Percentiles rank a stretch among this genome's conserved stretches.
Evolutionary conservation across 2,888 invertebrate species (phyloP).

Genomic region (Dichetophora obliterata): DNA sequence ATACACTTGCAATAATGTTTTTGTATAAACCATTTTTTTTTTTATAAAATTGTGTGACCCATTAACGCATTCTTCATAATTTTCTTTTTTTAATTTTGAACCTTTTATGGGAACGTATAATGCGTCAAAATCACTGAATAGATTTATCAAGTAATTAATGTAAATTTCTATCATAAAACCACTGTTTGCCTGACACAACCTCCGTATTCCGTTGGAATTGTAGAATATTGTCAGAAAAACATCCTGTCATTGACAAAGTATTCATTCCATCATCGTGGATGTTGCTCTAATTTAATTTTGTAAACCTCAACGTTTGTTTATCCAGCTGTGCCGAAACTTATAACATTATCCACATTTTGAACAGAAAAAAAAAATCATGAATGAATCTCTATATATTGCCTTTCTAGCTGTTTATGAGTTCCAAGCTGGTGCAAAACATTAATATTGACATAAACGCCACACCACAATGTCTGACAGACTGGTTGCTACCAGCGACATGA

Average conservation of each 20-base stretch:
- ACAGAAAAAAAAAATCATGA: neutral
- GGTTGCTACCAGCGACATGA: neutral
- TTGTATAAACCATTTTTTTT: too few species aligned
- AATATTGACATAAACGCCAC: constrained; percentile 26
- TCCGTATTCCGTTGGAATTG: too few species aligned
- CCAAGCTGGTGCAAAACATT: constrained; percentile 16
- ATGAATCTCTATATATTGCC: neutral
- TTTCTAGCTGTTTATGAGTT: neutral
- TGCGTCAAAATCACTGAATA: too few species aligned
- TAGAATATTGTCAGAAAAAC: too few species aligned
- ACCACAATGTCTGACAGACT: neutral
- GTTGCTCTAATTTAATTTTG: constrained; percentile 20
- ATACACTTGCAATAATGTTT: too few species aligned
- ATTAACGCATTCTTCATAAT: too few species aligned
- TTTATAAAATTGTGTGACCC: too few species aligned
- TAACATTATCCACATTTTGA: neutral
- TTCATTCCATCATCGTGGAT: neutral
- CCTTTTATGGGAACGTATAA: too few species aligned
- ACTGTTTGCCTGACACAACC: too few species aligned
- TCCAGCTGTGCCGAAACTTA: constrained; percentile 20
- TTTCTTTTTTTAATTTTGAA: too few species aligned
- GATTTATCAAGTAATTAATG: too few species aligned
- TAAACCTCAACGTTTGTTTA: neutral
- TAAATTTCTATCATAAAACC: too few species aligned
- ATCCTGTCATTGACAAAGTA: neutral